A percentile compares a stretch with the other conserved stretches of the same genome.
Conservation (phyloP, 2,888 invertebrate genomes). For the Heteropelma amictum region DNA sequence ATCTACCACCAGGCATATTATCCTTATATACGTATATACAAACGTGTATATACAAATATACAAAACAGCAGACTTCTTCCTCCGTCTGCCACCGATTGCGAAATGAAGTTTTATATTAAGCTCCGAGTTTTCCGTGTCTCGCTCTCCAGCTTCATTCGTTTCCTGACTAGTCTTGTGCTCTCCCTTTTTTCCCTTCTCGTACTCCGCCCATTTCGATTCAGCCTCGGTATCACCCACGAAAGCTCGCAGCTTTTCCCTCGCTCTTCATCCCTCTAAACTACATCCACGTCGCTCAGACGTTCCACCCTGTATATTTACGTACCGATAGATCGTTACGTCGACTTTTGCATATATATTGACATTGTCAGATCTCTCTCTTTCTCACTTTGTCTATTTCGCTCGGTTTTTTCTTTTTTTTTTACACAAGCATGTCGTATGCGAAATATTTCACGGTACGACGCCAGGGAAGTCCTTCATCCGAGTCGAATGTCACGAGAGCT, state of each 20-base stretch:
- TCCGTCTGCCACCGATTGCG: conserved; percentile 73
- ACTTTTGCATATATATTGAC: conserved; percentile 77
- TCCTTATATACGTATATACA: not conserved
- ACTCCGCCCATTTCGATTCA: conserved; percentile 56
- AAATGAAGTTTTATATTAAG: conserved; percentile 78
- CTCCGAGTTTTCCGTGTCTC: conserved; percentile 67
- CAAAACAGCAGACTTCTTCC: conserved; percentile 61
- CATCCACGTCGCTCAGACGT: conserved; percentile 56
- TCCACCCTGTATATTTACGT: conserved; percentile 74
- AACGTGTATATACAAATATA: conserved; percentile 10
- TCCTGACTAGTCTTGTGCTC: conserved; percentile 37
- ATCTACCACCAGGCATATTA: conserved; percentile 49
- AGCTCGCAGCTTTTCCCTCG: conserved; percentile 40
- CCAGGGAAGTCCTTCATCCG: too few relatives aligned
- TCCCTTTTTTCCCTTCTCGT: conserved; percentile 43
- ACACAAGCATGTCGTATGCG: not conserved
- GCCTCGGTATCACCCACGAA: conserved; percentile 34
- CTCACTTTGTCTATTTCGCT: conserved; percentile 61
- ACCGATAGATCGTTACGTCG: conserved; percentile 77
- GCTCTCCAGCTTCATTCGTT: conserved; percentile 44
- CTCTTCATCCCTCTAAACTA: conserved; percentile 49
- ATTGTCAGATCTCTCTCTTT: conserved; percentile 65
- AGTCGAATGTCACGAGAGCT: conserved; percentile 41
- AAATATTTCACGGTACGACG: conserved; percentile 27
- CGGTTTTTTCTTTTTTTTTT: conserved; percentile 49